Base-by-base conservation (phyloP, 2,113 vertebrate genomes). In the Paralichthys olivaceus region DNA sequence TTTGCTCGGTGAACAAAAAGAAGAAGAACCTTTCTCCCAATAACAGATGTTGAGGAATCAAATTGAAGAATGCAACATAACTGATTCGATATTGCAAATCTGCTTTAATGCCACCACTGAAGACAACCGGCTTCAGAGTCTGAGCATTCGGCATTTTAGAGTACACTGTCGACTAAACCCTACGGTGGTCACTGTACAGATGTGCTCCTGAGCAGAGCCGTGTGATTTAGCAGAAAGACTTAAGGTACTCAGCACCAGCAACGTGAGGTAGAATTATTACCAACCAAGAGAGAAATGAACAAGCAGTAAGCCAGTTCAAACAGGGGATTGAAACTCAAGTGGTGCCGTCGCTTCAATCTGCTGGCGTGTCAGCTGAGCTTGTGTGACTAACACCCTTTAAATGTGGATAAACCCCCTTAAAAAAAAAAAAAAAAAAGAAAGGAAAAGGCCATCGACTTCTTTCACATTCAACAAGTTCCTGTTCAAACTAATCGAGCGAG, bases 311-410 rank as follows among this genome's bases (percentile, higher is more conserved):
- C 12, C 43, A 14, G 40, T n/a, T 51, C 19, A 40, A 15, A n/a
- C 2, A 1, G 19, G 66, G 43, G 43, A 56, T 43, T 26, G 45
- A 53, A 26, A 26, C 22, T 26, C 22, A 3, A 9, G 19, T 6
- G 26, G 7, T 23, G 55, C 25, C 14, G 54, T 69, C 25, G 23
- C 17, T 45, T 34, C 26, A 12, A 4, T 58, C 40, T 34, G 62
- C 7, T 1, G 14, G 2, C 26, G 13, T 67, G 29, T 28, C 26
- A 40, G 4, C 53, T 25, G 54, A 58, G 59, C 47, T 7, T 34
- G 64, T 25, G 60, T 32, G 70, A 56, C 43, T 62, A 54, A 54
- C 20, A 4, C n/a, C 20, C 51, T 54, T 23, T 54, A 54, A 54
- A 54, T 23, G 51, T 54, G n/a, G 20, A 7, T 54, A 54, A 54